Percentiles rank a stretch among this genome's conserved stretches.
These are phyloP conservation scores for Caenorhabditis briggsae DNA, from an alignment of 1,140 invertebrate species.

Conservation along the genomic window DNA sequence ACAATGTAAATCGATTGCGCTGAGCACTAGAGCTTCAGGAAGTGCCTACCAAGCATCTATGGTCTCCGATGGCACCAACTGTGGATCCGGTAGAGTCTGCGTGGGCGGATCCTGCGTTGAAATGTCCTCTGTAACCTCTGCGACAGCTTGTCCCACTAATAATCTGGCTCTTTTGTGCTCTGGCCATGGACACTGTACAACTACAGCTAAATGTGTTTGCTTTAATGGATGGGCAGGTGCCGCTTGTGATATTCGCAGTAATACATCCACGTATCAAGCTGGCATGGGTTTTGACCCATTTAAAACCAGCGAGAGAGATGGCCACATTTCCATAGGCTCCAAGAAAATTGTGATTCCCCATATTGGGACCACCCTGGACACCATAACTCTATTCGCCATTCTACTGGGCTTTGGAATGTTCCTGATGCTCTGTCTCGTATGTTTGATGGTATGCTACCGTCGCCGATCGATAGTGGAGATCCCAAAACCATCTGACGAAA, in stretches of 20 bases:
- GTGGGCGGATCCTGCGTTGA: conserved; percentile 73
- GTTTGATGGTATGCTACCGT: conserved; percentile 73
- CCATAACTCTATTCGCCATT: conserved; percentile 73
- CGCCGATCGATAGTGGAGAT: conserved; percentile 62
- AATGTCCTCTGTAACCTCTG: conserved; percentile 76
- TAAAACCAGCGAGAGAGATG: background rate
- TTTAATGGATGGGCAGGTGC: conserved; percentile 87
- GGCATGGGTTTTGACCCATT: conserved; percentile 38
- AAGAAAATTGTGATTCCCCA: conserved; percentile 64
- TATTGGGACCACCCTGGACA: conserved; percentile 69
- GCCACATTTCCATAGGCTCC: no score
- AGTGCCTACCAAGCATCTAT: no score
- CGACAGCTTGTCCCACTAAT: conserved; percentile 89
- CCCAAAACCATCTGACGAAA: conserved; percentile 59
- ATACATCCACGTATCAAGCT: conserved; percentile 64
- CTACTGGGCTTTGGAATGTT: conserved; percentile 72
- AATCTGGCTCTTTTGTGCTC: conserved; percentile 90
- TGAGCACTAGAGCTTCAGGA: background rate
- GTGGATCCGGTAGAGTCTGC: conserved; percentile 73
- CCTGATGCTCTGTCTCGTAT: conserved; percentile 73
- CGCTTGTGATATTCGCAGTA: conserved; percentile 84
- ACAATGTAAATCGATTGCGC: conserved; percentile 75
- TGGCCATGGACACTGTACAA: conserved; percentile 92
- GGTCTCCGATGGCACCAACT: conserved; percentile 71
- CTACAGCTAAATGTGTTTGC: conserved; percentile 91